Evolutionary conservation across 2,888 invertebrate genomes (phyloP), one percentile per base, ranked within the genome.

Genomic region (Cephus rjabovi): DNA sequence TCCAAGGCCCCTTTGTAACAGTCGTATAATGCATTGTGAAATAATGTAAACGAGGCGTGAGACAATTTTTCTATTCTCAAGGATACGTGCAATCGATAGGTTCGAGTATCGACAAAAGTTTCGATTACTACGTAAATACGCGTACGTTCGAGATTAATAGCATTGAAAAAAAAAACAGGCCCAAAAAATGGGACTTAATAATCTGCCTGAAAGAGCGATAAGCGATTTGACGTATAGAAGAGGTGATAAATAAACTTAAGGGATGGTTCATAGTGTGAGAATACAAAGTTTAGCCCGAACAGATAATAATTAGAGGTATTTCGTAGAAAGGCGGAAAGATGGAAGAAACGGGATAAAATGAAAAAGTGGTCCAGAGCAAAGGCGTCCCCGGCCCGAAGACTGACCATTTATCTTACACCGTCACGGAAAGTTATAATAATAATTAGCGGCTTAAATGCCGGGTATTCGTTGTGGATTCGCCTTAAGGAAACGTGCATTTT

Each of bases 401-500:
- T 23, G 56, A 56, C 56, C 56, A 56, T 56, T 23, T 56, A 23
- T 56, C 56, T 56, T 56, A 23, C 23, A 56, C 56, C 56, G 56
- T 56, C 56, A 56, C 56, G 56, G 56, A 56, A 56, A 56, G 56
- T 56, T 56, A 56, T 56, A 56, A 56, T 74, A 75, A 80, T 76
- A 79, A 81, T 79, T 79, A 76, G 69, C 76, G 71, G 76, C 73
- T 75, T 77, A 77, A 81, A 80, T 69, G 81, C 70, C 75, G 56
- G 56, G 9, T 23, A 75, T 79, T 80, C 75, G 37, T 56, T 34
- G 31, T 75, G 35, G 37, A 77, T 75, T 77, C 75, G n/a, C 34
- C 75, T 71, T 77, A 34, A 77, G 75, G 40, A 35, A 35, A 76
- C 75, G 73, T 35, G 75, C 30, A 82, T 81, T 81, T 82, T 80